Conservation (phyloP, 2,113 vertebrate genomes). For the Eurystomus gularis region DNA sequence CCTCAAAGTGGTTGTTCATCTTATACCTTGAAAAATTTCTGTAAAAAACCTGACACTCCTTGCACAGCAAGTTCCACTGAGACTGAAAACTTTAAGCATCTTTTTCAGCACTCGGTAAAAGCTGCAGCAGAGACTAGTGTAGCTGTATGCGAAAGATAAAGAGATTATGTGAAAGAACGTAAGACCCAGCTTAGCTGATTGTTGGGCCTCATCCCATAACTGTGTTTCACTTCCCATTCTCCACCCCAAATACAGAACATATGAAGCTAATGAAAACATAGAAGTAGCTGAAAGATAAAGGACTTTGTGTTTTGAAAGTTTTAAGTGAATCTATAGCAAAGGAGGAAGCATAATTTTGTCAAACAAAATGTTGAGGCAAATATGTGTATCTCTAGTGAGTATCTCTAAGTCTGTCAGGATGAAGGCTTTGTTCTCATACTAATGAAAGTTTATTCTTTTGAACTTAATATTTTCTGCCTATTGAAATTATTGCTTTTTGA, state of each 20-base stretch:
- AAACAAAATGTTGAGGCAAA: constrained; percentile 17
- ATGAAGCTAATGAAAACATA: not conserved
- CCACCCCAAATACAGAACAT: not conserved
- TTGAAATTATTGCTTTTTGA: not conserved
- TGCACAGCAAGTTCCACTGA: not conserved
- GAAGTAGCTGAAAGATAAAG: constrained; percentile 6
- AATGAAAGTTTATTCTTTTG: not conserved
- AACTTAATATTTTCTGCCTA: not conserved
- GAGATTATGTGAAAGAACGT: constrained; percentile 5
- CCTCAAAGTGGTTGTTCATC: not conserved
- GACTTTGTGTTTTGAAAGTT: not conserved
- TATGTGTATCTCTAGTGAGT: not conserved
- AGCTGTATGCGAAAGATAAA: not conserved
- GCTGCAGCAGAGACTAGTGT: not conserved
- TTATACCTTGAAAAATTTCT: constrained; percentile 3
- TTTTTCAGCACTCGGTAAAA: constrained; percentile 4
- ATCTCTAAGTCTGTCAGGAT: not conserved
- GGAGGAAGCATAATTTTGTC: not conserved
- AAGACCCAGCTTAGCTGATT: constrained; percentile 16
- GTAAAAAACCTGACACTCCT: not conserved
- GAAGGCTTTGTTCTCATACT: constrained; percentile 7
- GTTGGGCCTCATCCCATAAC: not conserved
- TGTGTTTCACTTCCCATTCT: constrained; percentile 8
- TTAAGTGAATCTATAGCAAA: not conserved
- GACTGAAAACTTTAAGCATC: not conserved